Evolutionary conservation across 2,888 invertebrate genomes (phyloP).

Genomic region (Marronus borbonicus): DNA sequence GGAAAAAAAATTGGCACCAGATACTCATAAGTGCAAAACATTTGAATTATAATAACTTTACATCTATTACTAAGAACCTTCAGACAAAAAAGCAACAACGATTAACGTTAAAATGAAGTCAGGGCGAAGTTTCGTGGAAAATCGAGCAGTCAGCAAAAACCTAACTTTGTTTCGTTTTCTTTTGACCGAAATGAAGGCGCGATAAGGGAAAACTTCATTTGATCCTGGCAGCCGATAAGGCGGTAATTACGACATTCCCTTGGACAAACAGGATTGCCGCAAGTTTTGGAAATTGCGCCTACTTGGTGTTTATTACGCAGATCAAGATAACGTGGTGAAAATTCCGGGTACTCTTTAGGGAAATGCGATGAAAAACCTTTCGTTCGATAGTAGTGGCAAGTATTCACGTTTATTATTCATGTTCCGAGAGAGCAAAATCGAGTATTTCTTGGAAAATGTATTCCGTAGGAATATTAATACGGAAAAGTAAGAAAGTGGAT

Average conservation of each 20-base stretch:
- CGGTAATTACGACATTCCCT: slow-evolving; percentile 28
- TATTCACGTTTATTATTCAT: not conserved
- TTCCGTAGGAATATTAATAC: too few species aligned
- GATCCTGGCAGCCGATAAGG: slow-evolving; percentile 23
- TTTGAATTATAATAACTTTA: too few species aligned
- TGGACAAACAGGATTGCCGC: slow-evolving; percentile 15
- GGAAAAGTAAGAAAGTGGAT: too few species aligned
- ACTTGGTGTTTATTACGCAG: slow-evolving; percentile 1
- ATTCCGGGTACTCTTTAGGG: not conserved
- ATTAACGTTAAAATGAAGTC: not conserved
- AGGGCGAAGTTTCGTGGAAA: not conserved
- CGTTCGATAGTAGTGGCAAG: not conserved
- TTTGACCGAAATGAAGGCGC: slow-evolving; percentile 17
- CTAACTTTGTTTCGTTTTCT: slow-evolving; percentile 7
- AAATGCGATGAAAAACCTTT: not conserved
- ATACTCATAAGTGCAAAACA: too few species aligned
- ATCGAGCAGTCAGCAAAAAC: slow-evolving; percentile 3
- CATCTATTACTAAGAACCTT: not conserved
- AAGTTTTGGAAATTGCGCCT: slow-evolving; percentile 14
- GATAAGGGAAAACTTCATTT: slow-evolving; percentile 35
- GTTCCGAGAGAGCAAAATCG: too few species aligned
- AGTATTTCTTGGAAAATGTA: too few species aligned
- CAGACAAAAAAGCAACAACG: not conserved
- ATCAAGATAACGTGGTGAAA: slow-evolving; percentile 17
- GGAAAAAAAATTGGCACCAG: too few species aligned